Conservation (phyloP, 2,797 vertebrate genomes). For the Myripristis murdjan region DNA sequence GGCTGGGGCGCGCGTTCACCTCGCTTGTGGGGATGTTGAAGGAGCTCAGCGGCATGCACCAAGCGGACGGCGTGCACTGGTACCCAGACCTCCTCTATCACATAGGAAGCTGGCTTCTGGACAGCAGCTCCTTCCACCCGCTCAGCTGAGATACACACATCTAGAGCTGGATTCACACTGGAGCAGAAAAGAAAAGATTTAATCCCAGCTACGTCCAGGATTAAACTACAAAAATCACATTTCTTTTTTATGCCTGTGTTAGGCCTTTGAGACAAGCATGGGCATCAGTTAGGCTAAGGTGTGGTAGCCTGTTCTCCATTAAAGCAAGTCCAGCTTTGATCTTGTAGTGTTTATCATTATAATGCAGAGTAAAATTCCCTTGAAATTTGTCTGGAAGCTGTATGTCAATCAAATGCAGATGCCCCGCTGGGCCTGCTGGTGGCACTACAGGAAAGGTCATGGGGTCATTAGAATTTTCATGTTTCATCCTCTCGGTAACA, state of each 20-base stretch:
- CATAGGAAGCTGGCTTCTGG: constrained; percentile 89
- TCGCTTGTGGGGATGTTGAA: constrained; percentile 65
- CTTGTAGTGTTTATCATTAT: no score
- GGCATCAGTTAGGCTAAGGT: no score
- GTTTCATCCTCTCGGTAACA: no score
- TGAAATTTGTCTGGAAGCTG: no score
- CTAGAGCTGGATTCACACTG: constrained; percentile 58
- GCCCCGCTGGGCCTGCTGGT: no score
- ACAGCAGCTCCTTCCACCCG: constrained; percentile 87
- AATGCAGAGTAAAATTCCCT: no score
- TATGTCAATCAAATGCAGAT: no score
- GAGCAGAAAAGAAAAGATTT: neutral
- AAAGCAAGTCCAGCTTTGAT: no score
- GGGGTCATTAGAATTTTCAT: no score
- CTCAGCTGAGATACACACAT: constrained; percentile 72
- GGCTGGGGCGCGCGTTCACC: constrained; percentile 82
- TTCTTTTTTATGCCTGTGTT: neutral
- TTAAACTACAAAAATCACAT: neutral
- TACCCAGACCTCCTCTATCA: constrained; percentile 89
- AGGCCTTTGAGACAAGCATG: neutral
- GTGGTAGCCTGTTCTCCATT: no score
- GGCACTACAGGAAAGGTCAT: no score
- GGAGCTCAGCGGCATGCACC: constrained; percentile 39
- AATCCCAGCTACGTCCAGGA: neutral
- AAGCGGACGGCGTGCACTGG: constrained; percentile 88